phyloP scores from a whole-genome alignment of 2,113 vertebrate genomes.

The Heliornis fulica region DNA sequence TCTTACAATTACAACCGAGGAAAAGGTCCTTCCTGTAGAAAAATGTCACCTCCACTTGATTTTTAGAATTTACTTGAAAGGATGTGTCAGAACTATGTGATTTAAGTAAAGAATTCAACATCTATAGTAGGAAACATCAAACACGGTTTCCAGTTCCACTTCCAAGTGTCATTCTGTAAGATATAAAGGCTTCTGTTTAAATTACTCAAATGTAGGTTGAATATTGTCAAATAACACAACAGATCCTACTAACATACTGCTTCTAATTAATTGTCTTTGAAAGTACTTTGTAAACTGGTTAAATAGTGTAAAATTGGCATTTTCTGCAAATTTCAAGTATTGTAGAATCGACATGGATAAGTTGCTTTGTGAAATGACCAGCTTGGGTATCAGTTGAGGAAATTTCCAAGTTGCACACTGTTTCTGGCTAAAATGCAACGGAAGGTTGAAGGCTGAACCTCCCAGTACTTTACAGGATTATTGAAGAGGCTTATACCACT shows the following conservation, averaged over 20 bases:
- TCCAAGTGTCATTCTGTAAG: background rate
- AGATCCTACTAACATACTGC: background rate
- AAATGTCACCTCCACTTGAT: background rate
- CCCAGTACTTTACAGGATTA: slow-evolving; percentile 93
- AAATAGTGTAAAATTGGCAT: background rate
- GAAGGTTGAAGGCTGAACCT: slow-evolving; percentile 90
- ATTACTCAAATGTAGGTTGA: slow-evolving; percentile 47
- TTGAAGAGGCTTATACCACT: slow-evolving; percentile 93
- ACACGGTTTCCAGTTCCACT: slow-evolving; percentile 44
- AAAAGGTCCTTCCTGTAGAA: background rate
- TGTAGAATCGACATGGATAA: slow-evolving; percentile 9
- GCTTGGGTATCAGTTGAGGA: slow-evolving; percentile 74
- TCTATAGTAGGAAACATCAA: slow-evolving; percentile 40
- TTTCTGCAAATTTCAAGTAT: slow-evolving; percentile 74
- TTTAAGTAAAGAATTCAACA: slow-evolving; percentile 26
- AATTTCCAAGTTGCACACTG: slow-evolving; percentile 91
- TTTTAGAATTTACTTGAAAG: background rate
- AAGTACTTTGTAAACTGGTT: slow-evolving; percentile 56
- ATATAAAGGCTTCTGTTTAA: slow-evolving; percentile 56
- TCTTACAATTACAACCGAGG: background rate
- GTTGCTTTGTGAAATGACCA: background rate
- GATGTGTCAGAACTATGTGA: background rate
- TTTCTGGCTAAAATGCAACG: slow-evolving; percentile 88
- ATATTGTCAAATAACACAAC: slow-evolving; percentile 47
- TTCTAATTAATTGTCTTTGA: slow-evolving; percentile 5